A percentile compares a stretch with the other conserved stretches of the same genome.
Conservation (phyloP, 2,113 vertebrate genomes). For the Mormoops blainvillei region DNA sequence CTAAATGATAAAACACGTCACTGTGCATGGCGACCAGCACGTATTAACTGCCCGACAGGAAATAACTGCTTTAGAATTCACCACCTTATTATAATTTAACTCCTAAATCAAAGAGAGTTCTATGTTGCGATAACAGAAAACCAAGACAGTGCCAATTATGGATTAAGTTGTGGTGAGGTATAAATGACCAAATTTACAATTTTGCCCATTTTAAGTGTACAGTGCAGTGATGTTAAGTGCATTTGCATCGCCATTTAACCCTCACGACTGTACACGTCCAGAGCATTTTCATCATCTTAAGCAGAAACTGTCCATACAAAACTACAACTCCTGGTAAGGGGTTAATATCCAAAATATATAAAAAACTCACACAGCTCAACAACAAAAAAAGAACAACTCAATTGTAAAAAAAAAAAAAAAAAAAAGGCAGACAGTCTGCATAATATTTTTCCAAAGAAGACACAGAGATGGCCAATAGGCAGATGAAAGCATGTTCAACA, state of each 20-base stretch:
- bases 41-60: neutral
- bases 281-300: neutral
- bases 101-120: neutral
- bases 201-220: neutral
- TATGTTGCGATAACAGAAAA: neutral
- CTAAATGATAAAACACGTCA: neutral
- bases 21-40: neutral
- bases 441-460: neutral
- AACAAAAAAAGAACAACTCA: neutral
- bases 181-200: neutral
- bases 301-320: neutral
- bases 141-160: neutral
- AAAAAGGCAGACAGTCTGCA: neutral
- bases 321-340: neutral
- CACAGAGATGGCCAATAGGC: neutral
- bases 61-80: neutral
- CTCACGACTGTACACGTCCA: neutral
- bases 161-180: neutral
- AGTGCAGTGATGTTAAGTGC: neutral
- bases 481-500: too few species aligned
- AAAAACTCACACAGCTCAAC: neutral
- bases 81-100: neutral
- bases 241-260: fast-evolving
- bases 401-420: neutral
- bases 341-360: neutral